Base-by-base conservation (phyloP, 2,797 vertebrate genomes). In the Galagoides demidoff region DNA sequence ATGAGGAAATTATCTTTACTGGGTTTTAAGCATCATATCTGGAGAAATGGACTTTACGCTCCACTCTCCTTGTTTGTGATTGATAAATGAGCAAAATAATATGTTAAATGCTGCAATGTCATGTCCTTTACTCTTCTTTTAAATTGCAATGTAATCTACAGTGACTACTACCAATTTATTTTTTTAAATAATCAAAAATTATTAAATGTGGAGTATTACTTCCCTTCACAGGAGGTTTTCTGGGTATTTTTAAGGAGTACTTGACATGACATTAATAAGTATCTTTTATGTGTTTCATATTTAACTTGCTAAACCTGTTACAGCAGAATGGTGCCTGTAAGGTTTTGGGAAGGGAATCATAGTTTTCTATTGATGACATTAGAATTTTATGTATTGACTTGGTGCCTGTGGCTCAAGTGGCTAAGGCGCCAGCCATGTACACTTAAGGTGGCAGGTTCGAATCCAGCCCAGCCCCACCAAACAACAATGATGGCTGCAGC, bases 251-350 rank as follows among this genome's bases (percentile, higher is more conserved):
- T 90, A 49, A 63, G 93, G 39, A 87, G 0, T 2, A 2, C 13
- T 85, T 52, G 59, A 43, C 10, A 7, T 79, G 25, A 39, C 20
- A 70, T 61, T 8, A 71, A 43, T 77, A 61, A 89, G 8, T 89
- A 86, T 84, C 76, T 79, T 94, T 92, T 87, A 45, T 71, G 22
- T 88, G 10, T 92, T 96, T 94, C n/a, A 79, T 45, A 39, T 85
- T 52, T 93, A 34, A 77, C 27, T 96, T 34, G 61, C 22, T 86
- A 85, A 92, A 71, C 7, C 57, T 6, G 86, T 84, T 25, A 63
- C 7, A 64, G 20, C 16, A 81, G 27, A 85, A 43, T 43, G 27
- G 57, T 64, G 1, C 3, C 19, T 79, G 0, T 34, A 81, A 85
- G 39, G 34, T 19, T 17, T 95, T 71, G 76, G 23, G n/a, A 92